Base-by-base conservation (phyloP, 2,888 invertebrate genomes). In the Tiliacea aurago region DNA sequence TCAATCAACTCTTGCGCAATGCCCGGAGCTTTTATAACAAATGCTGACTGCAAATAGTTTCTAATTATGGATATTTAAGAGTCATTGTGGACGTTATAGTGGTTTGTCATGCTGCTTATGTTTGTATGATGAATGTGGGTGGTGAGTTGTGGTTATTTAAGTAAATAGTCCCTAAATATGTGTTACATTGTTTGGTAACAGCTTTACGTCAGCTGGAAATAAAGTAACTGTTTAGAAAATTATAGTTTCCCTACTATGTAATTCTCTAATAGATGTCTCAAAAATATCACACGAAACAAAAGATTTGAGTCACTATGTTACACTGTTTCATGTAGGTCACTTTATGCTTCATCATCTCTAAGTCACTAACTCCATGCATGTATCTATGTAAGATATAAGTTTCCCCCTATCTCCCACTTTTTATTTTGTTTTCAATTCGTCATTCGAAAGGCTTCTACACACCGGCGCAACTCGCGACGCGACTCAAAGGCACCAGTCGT, bases 31-130 rank as follows among this genome's bases (percentile, higher is more conserved):
- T 75, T 91, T 92, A 91, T 92, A 93, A 95, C 92, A 91, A 94
- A 94, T 92, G 86, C 76, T 89, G 90, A 90, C 91, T 91, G 93
- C 93, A 93, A 94, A 95, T 94, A 93, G 94, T 92, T 94, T 92
- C 93, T 95, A 95, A 95, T 96, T 95, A 94, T 88, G 89, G 90
- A 94, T 93, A 94, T 94, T 95, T 94, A 93, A 92, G 92, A 95
- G 94, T 95, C 94, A 95, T 94, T 95, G 94, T 94, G 88, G 88
- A 70, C 77, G 78, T 51, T 88, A 88, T 89, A 90, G 87, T 90
- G 88, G 85, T 89, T 86, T 86, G 93, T 93, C 92, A 94, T 90
- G 92, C 92, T 86, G 87, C 89, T 88, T 90, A 86, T 88, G 88
- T 83, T 79, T 69, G 59, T 63, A 43, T 78, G 83, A 81, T 74